Evolutionary conservation across 2,113 vertebrate species (phyloP), one percentile per base, ranked within the genome.

Genomic region (Sylvia atricapilla): DNA sequence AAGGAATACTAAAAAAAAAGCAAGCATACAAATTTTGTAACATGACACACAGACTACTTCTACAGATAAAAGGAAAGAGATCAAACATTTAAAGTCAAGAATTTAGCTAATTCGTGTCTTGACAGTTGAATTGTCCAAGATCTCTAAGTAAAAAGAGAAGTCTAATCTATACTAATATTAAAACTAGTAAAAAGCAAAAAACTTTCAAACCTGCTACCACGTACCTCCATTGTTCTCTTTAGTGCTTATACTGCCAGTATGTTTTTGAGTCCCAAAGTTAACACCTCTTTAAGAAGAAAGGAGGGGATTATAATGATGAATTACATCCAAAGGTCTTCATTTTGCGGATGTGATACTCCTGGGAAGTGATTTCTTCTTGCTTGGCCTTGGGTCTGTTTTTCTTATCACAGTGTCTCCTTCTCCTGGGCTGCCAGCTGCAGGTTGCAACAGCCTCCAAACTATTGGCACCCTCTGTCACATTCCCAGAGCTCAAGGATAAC

Each of bases 221-320:
- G 11, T 50, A n/a, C 4, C 4, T 7, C 1, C 58, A 37, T 52
- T 53, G 3, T 41, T 74, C 37, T 0, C 0, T 70, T 55, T 79
- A 60, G 18, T 23, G 11, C 7, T 68, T 35, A 35, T 18, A 12
- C 9, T 53, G 9, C 4, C 12, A 39, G 2, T 30, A 44, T 17
- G 4, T 3, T 70, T 59, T 74, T 63, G 9, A 78, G 21, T 35
- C 15, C 6, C 10, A 25, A 72, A 58, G 15, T 39, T n/a, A 85
- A 15, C 3, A 25, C 7, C 11, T 47, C 25, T 30, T 33, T 31
- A 56, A 20, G 27, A 72, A 80, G 23, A 69, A 66, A 60, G 10
- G 3, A 43, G 15, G 3, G 2, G 4, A 10, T 72, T 25, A 0
- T 41, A 49, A n/a, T 23, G 22, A 35, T 50, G 11, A 70, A 22